Conservation (phyloP, 2,797 vertebrate genomes). For the Smutsia temminckii region DNA sequence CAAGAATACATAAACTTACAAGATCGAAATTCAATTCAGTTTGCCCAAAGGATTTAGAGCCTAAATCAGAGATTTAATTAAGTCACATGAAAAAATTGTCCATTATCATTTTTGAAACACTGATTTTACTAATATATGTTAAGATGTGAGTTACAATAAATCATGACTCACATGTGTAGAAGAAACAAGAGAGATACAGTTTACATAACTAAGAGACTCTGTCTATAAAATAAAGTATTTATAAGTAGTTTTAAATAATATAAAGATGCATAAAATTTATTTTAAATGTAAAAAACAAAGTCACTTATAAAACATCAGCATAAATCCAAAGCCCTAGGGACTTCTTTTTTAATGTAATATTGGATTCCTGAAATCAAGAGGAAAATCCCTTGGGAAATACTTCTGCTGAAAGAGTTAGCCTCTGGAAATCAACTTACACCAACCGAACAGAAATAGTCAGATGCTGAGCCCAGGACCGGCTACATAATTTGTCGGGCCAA, state of each 20-base stretch:
- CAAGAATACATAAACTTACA: slow-evolving; percentile 55
- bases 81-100: background rate
- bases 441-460: background rate
- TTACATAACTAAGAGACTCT: background rate
- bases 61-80: slow-evolving; percentile 27
- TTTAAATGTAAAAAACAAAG: slow-evolving; percentile 30
- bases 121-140: background rate
- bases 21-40: slow-evolving; percentile 73
- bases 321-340: background rate
- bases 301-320: slow-evolving; percentile 1
- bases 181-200: background rate
- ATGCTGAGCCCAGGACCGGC: background rate
- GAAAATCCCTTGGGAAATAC: background rate
- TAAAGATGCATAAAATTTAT: background rate
- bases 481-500: background rate
- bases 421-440: background rate
- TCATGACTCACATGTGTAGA: background rate
- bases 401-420: background rate
- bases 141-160: background rate
- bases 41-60: slow-evolving; percentile 57
- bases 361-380: slow-evolving; percentile 32
- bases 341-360: slow-evolving; percentile 27
- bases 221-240: slow-evolving; percentile 12
- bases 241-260: background rate
- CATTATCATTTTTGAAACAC: background rate